phyloP scores from a whole-genome alignment of 64 coral and sea anemone species.

The Montipora foliosa region DNA sequence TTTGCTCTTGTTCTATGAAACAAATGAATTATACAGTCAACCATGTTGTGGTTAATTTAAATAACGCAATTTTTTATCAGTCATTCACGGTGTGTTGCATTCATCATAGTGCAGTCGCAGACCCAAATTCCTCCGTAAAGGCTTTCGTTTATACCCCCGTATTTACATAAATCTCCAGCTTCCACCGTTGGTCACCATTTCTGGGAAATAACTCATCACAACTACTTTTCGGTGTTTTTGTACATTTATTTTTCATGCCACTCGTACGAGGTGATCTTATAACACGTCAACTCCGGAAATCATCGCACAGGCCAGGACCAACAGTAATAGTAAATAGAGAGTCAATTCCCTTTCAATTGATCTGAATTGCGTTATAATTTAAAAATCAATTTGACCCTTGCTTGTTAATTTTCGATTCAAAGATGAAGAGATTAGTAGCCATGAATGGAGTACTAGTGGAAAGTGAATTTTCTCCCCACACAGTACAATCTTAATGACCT shows the following conservation, averaged over 20 bases:
- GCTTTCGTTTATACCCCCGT: neutral
- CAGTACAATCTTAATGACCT: neutral
- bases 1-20: neutral
- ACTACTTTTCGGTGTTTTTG: neutral
- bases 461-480: neutral
- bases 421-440: neutral
- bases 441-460: neutral
- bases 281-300: neutral
- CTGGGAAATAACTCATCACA: neutral
- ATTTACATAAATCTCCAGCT: neutral
- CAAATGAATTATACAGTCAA: neutral
- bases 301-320: no score
- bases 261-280: neutral
- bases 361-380: neutral
- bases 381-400: neutral
- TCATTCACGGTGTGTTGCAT: no score
- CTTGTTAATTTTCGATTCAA: neutral
- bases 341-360: neutral
- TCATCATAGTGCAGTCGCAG: neutral
- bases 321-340: neutral
- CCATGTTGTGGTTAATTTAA: no score
- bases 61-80: no score
- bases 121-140: no score
- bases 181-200: neutral
- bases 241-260: neutral